Evolutionary conservation across 2,888 invertebrate genomes (phyloP).

Genomic region (Syrista parreyssii): DNA sequence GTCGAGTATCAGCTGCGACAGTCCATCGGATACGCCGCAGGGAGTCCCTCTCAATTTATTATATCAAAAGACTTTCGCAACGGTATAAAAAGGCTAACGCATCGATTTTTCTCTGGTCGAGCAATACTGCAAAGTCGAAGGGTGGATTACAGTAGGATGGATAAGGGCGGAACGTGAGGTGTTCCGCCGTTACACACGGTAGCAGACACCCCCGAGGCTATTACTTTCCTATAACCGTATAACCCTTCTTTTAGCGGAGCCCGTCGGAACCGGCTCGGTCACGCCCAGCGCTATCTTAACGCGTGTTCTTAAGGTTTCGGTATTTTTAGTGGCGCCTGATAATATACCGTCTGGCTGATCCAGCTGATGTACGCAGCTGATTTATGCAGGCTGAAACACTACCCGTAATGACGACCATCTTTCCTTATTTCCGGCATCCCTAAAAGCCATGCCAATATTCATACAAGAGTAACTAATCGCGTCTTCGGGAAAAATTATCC

Average conservation of each 20-base stretch:
- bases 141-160: too few species aligned
- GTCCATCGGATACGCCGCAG: too few species aligned
- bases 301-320: constrained; percentile 44
- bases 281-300: constrained; percentile 53
- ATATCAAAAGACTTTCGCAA: too few species aligned
- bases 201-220: constrained; percentile 31
- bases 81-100: too few species aligned
- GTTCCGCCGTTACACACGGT: neutral
- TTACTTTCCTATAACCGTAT: constrained; percentile 40
- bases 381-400: too few species aligned
- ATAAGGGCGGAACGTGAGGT: too few species aligned
- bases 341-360: constrained; percentile 38
- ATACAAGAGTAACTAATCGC: neutral
- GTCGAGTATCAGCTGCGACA: too few species aligned
- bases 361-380: too few species aligned
- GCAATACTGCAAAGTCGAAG: too few species aligned
- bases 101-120: too few species aligned
- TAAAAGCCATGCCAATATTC: neutral
- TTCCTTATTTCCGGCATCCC: neutral
- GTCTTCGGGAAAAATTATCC: neutral
- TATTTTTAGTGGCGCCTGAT: constrained; percentile 47
- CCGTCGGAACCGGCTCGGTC: constrained; percentile 29
- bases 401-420: neutral
- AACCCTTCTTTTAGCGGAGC: constrained; percentile 48
- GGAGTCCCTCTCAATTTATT: too few species aligned